Percentiles rank a stretch among this genome's conserved stretches.
phyloP scores from a whole-genome alignment of 1,140 invertebrate species.

The Pseudomyrmex concolor region DNA sequence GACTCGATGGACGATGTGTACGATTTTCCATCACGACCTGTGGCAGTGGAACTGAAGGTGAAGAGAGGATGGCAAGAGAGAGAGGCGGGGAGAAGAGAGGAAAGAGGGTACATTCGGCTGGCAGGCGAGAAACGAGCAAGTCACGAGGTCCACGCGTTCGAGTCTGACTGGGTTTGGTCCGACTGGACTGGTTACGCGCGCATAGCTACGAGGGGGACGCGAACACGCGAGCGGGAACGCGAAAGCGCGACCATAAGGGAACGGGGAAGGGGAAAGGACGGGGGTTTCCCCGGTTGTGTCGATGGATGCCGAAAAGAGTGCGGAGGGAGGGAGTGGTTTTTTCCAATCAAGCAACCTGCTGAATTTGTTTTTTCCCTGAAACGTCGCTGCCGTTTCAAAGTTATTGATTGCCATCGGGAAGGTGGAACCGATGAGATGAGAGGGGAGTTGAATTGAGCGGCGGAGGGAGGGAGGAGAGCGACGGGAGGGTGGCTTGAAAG shows the following conservation, averaged over 20 bases:
- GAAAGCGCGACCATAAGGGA: constrained; percentile 13
- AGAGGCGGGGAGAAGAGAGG: constrained; percentile 18
- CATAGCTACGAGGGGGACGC: constrained; percentile 34
- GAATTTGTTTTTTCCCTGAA: constrained; percentile 84
- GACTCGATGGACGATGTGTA: constrained; percentile 61
- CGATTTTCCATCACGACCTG: constrained; percentile 67
- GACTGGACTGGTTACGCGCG: constrained; percentile 53
- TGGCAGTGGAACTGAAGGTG: constrained; percentile 49
- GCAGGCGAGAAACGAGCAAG: constrained; percentile 63
- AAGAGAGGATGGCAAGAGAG: constrained; percentile 20
- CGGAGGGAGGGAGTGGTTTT: constrained; percentile 70
- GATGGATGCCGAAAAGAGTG: constrained; percentile 53
- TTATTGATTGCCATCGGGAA: constrained; percentile 83
- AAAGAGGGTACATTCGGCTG: constrained; percentile 29
- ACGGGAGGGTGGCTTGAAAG: constrained; percentile 45
- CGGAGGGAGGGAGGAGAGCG: neutral
- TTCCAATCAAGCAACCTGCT: constrained; percentile 85
- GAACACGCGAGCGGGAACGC: constrained; percentile 50
- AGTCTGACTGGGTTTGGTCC: constrained; percentile 48
- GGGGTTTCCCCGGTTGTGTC: constrained; percentile 53
- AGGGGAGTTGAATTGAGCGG: constrained; percentile 57
- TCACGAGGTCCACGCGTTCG: constrained; percentile 60
- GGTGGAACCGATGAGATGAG: constrained; percentile 59
- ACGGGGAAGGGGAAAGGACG: constrained; percentile 18
- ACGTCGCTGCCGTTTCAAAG: constrained; percentile 83